Percentiles rank a stretch among this genome's conserved stretches.
phyloP scores from a whole-genome alignment of 2,888 invertebrate species.

The Acrocera orbiculus region DNA sequence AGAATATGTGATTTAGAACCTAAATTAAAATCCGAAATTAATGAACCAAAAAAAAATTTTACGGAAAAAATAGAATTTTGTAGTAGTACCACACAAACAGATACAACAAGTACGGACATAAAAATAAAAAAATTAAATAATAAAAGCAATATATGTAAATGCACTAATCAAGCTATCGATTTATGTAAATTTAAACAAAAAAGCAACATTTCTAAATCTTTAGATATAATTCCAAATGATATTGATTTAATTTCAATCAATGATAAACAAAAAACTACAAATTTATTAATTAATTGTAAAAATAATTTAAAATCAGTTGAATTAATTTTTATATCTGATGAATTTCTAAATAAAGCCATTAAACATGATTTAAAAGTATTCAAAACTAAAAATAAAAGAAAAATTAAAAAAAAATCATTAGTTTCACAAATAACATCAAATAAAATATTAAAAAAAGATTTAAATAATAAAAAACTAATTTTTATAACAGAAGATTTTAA shows the following conservation, averaged over 20 bases:
- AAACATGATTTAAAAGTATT: conserved; percentile 13
- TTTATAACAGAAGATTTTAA: conserved; percentile 14
- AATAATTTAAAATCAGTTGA: conserved; percentile 11
- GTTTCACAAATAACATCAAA: not conserved
- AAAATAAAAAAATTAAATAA: too few species aligned
- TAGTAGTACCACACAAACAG: not conserved
- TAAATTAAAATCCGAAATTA: conserved; percentile 7
- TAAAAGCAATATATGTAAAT: too few species aligned
- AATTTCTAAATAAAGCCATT: conserved; percentile 13
- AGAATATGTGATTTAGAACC: conserved; percentile 14
- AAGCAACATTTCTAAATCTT: too few species aligned
- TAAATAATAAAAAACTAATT: conserved; percentile 10
- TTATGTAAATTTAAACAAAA: too few species aligned
- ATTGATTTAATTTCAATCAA: too few species aligned
- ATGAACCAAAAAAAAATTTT: not conserved
- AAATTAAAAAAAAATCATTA: too few species aligned
- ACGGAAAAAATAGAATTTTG: not conserved
- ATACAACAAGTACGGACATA: not conserved
- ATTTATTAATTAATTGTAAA: not conserved
- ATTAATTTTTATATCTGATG: conserved; percentile 16
- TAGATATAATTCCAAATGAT: too few species aligned
- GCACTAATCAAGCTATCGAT: too few species aligned
- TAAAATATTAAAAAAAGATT: too few species aligned
- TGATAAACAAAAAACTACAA: conserved; percentile 1
- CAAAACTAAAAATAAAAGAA: conserved; percentile 9